Conservation (phyloP, 53 echinoderm and acorn worm species). For the Astropecten irregularis region DNA sequence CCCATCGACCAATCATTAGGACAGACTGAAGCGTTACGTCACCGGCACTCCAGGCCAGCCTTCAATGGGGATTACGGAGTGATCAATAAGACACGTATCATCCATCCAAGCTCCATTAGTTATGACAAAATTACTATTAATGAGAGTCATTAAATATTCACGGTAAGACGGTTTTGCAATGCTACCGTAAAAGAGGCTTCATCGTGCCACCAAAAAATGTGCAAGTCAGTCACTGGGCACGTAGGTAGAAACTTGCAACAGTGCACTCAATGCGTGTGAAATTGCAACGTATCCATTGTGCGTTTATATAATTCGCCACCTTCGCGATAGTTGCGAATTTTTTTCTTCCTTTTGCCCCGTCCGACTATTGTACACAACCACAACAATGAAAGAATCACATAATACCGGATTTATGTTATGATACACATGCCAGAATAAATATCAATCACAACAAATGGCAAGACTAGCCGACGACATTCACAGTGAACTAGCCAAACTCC, state of each 20-base stretch:
- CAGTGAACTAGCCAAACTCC: neutral
- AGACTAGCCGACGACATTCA: slow-evolving; percentile 21
- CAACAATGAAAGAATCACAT: too few species aligned
- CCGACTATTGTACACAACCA: neutral
- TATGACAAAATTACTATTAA: slow-evolving; percentile 47
- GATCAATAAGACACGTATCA: neutral
- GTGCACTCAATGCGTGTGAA: too few species aligned
- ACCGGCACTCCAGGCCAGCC: neutral
- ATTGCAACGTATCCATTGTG: too few species aligned
- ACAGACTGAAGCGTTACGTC: slow-evolving; percentile 16
- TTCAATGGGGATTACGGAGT: neutral
- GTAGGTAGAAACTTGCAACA: too few species aligned
- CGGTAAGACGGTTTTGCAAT: neutral
- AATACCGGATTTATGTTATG: slow-evolving; percentile 31
- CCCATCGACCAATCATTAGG: slow-evolving; percentile 36
- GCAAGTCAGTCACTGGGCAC: too few species aligned
- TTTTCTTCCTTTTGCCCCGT: too few species aligned
- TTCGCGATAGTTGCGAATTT: too few species aligned
- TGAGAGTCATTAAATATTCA: slow-evolving; percentile 30
- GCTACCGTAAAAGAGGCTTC: too few species aligned
- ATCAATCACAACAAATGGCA: neutral
- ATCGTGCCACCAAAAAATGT: too few species aligned
- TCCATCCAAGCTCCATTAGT: slow-evolving; percentile 16
- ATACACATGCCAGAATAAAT: slow-evolving; percentile 1
- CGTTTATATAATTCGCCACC: too few species aligned